phyloP scores from a whole-genome alignment of 2,113 vertebrate genomes.

The Sus scrofa region T2T-Sscrofa CM000830.6:29166001-29166500 shows the following conservation, averaged over 20 bases:
- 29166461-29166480: neutral
- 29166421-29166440: neutral
- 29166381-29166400: neutral
- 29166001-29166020: neutral
- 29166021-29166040: conserved; percentile 17
- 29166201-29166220: too few relatives aligned
- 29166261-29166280: neutral
- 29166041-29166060: neutral
- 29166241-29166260: neutral
- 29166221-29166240: neutral
- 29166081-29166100: neutral
- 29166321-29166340: neutral
- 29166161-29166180: neutral
- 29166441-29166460: neutral
- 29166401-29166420: neutral
- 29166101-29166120: conserved; percentile 10
- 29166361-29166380: conserved; percentile 36
- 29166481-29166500: neutral
- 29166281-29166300: neutral
- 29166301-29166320: neutral
- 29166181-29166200: neutral
- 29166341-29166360: neutral
- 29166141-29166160: neutral
- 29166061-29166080: neutral
- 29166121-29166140: neutral